Evolutionary conservation across 2,888 invertebrate genomes (phyloP), one percentile per base, ranked within the genome.

Genomic region (Mactromeris polynyma): DNA sequence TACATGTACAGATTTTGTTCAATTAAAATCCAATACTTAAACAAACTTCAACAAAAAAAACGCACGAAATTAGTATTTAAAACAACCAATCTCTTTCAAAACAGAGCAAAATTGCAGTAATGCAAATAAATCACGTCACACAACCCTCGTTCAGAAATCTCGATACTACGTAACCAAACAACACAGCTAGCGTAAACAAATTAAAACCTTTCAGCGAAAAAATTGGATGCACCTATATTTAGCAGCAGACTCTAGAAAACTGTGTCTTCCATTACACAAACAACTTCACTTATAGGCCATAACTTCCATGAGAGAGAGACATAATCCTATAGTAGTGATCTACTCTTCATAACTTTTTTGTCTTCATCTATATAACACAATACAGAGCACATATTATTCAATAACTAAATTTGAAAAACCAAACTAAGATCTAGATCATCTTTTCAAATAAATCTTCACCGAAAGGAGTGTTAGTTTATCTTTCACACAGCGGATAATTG

Each of bases 21-120:
- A 73, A 73, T 73, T 73, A 73, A 73, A 73, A 36, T 73, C 73
- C 73, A 73, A 73, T 73, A 36, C 19, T 36, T 36, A 33, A 73
- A 73, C 33, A 33, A 33, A 33, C 0, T 73, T 14, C 73, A 3
- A 36, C 19, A 3, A 2, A 73, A 58, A 69, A 1, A 69, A 1
- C 31, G n/a, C n/a, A n/a, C n/a, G n/a, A n/a, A n/a, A n/a, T n/a
- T n/a, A n/a, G 14, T 26, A 26, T 26, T 64, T 11, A 26, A 64
- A 64, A 26, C 58, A n/a, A 26, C n/a, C 2, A 4, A 26, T 64
- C 58, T 26, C 26, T n/a, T 11, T 9, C 14, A 51, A 9, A 51
- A 51, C 4, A 51, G 51, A 51, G 19, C 51, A 6, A 51, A 51
- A 51, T 11, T 26, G 4, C 58, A 64, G 4, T n/a, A 26, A 9